Percentiles rank a stretch among this genome's conserved stretches.
Conservation (phyloP, 2,888 invertebrate species). For the Pardosa pseudoannulata region DNA sequence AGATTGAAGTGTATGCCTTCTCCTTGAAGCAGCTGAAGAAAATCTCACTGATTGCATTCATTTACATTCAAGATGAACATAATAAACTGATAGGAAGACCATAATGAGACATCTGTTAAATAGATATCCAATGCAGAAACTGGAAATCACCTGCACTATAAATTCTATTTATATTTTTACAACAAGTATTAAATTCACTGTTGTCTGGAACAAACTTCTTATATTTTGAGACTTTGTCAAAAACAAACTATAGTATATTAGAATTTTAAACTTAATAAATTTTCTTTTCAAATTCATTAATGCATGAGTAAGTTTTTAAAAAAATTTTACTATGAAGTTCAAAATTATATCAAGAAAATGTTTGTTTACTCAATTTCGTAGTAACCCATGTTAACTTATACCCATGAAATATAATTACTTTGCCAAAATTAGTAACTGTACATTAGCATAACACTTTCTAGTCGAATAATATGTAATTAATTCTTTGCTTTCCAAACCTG, state of each 20-base stretch:
- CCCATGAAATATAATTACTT: not conserved
- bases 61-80: not conserved
- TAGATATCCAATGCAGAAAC: not conserved
- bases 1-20: constrained; percentile 79
- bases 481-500: not conserved
- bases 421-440: not conserved
- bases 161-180: not conserved
- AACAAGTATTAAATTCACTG: no score
- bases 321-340: not conserved
- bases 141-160: not conserved
- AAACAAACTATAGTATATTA: no score
- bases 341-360: not conserved
- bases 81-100: not conserved
- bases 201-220: no score
- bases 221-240: no score
- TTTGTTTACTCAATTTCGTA: not conserved
- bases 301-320: no score
- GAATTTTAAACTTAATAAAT: no score
- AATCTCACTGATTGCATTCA: no score
- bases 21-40: constrained; percentile 69
- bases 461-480: not conserved
- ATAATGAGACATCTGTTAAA: not conserved
- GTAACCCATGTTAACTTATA: not conserved
- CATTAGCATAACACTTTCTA: not conserved
- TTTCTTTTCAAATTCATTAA: no score